Percentiles rank a stretch among this genome's conserved stretches.
Evolutionary conservation across 2,113 vertebrate genomes (phyloP).

Genomic region (Lampris incognitus): DNA sequence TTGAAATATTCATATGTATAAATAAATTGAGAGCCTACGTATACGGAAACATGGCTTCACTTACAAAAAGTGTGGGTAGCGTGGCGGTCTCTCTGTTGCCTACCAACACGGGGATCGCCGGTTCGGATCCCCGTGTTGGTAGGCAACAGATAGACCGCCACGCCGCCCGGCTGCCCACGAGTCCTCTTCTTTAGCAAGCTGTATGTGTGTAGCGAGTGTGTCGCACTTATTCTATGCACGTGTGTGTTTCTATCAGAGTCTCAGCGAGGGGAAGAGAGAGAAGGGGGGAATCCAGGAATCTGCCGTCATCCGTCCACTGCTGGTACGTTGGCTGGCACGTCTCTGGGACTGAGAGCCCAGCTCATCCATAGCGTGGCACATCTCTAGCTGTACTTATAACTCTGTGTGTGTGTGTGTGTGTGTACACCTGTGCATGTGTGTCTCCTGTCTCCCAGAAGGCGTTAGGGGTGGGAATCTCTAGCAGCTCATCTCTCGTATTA

Average conservation of each 20-base stretch:
- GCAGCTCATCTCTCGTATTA: too few species aligned
- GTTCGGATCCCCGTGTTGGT: too few species aligned
- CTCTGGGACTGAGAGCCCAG: constrained; percentile 15
- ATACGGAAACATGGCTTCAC: too few species aligned
- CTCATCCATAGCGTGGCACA: neutral
- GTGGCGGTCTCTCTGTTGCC: too few species aligned
- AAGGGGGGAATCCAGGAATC: constrained; percentile 70
- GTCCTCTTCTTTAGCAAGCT: neutral
- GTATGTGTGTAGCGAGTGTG: neutral
- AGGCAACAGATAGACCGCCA: too few species aligned
- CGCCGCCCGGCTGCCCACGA: too few species aligned
- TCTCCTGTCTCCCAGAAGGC: neutral
- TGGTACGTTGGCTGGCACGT: constrained; percentile 62
- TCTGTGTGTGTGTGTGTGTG: constrained; percentile 20
- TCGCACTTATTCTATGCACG: neutral
- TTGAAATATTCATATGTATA: too few species aligned
- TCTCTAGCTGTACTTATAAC: constrained; percentile 1
- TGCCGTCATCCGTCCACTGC: constrained; percentile 66
- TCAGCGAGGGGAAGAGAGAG: constrained; percentile 73
- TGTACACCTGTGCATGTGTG: constrained; percentile 4
- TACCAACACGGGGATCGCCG: too few species aligned
- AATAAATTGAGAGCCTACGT: too few species aligned
- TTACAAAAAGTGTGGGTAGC: too few species aligned
- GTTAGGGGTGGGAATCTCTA: too few species aligned
- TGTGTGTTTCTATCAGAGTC: constrained; percentile 73